Conservation (phyloP, 2,113 vertebrate species). For the Aix galericulata region DNA sequence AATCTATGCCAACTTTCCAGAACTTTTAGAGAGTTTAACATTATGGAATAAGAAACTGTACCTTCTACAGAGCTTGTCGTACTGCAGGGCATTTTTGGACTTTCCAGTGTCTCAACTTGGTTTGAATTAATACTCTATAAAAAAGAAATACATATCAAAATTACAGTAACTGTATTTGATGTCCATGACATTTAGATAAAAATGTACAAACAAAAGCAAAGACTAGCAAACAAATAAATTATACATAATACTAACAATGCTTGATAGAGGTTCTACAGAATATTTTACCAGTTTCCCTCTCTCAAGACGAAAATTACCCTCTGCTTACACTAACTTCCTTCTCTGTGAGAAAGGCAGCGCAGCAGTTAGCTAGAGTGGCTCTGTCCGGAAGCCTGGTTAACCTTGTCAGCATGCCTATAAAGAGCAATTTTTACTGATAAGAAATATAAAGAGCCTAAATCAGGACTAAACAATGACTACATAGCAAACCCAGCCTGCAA, state of each 20-base stretch:
- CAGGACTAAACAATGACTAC: neutral
- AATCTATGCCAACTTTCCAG: neutral
- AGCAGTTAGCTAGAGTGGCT: neutral
- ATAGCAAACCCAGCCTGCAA: neutral
- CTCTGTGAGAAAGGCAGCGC: neutral
- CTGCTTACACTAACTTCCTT: neutral
- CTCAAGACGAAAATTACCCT: neutral
- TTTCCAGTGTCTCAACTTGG: constrained; percentile 38
- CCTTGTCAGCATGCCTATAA: neutral
- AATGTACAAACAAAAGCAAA: neutral
- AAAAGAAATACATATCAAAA: neutral
- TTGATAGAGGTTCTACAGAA: neutral
- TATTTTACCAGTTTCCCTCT: neutral
- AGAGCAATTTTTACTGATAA: neutral
- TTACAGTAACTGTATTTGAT: neutral
- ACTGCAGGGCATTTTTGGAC: constrained; percentile 30
- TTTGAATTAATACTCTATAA: constrained; percentile 66
- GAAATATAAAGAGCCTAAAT: neutral
- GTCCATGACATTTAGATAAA: neutral
- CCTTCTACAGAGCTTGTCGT: constrained; percentile 59
- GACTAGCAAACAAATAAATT: neutral
- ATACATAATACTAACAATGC: neutral
- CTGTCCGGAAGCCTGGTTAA: neutral
- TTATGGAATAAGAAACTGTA: constrained; percentile 19
- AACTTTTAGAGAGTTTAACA: neutral